A percentile compares a stretch with the other conserved stretches of the same genome.
phyloP scores from a whole-genome alignment of 2,113 vertebrate genomes.

The Variabilichromis moorii region DNA sequence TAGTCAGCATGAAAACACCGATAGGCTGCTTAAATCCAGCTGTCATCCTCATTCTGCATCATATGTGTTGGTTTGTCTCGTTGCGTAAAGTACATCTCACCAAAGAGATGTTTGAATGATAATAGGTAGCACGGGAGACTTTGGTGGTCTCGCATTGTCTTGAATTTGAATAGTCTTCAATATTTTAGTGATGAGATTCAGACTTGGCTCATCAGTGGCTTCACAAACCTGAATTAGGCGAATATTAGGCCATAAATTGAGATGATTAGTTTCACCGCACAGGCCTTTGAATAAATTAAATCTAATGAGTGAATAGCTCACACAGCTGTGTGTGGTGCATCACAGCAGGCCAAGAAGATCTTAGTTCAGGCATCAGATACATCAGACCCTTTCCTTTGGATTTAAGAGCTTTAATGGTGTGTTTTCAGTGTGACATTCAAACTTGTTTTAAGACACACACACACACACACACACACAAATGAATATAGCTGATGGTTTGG shows the following conservation, averaged over 20 bases:
- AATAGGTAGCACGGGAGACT: neutral
- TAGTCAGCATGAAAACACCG: neutral
- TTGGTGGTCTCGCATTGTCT: constrained; percentile 13
- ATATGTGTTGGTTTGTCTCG: neutral
- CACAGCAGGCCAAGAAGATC: constrained; percentile 4
- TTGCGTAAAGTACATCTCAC: neutral
- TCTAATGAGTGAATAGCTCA: constrained; percentile 35
- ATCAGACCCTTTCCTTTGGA: neutral
- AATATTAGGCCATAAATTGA: constrained; percentile 38
- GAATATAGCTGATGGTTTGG: neutral
- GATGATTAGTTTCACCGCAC: constrained; percentile 55
- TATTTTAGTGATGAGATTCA: constrained; percentile 14
- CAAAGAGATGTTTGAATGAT: neutral
- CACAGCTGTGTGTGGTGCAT: constrained; percentile 21
- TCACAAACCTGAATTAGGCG: constrained; percentile 49
- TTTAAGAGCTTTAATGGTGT: neutral
- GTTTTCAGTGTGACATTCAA: constrained; percentile 11
- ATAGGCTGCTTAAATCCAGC: neutral
- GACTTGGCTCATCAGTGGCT: constrained; percentile 33
- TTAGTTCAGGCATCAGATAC: neutral
- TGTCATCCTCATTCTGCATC: neutral
- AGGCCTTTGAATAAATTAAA: constrained; percentile 45
- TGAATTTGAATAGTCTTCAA: neutral
- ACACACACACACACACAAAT: neutral
- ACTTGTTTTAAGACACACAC: neutral